These are phyloP conservation scores for Agonum fuliginosum DNA, from an alignment of 2,888 invertebrate genomes.

Conservation along the genomic window DNA sequence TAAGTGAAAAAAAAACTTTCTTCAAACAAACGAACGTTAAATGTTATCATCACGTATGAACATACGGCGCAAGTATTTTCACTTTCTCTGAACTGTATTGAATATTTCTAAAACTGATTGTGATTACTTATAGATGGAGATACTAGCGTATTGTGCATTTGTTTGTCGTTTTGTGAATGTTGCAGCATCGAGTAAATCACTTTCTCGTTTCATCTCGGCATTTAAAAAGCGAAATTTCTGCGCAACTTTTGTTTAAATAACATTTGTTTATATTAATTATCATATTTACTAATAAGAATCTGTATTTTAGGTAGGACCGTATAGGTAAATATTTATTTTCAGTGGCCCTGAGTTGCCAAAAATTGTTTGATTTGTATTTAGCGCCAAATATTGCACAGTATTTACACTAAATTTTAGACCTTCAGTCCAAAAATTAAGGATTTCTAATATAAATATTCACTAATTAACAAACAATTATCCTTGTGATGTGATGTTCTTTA, in stretches of 20 bases:
- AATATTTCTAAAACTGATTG: slow-evolving; percentile 10
- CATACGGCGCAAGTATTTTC: neutral
- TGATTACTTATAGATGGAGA: neutral
- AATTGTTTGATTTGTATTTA: neutral
- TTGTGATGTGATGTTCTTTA: neutral
- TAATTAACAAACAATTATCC: neutral
- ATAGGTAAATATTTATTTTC: neutral
- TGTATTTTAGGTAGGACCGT: neutral
- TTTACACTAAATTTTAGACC: neutral
- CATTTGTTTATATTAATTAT: slow-evolving; percentile 4
- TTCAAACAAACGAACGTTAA: slow-evolving; percentile 4
- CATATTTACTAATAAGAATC: neutral
- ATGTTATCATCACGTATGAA: slow-evolving; percentile 9
- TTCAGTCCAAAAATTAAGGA: neutral
- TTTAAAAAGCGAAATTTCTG: slow-evolving; percentile 24
- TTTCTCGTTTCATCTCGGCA: slow-evolving; percentile 1
- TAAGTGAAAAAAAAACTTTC: slow-evolving; percentile 25
- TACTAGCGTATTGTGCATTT: neutral
- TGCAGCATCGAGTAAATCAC: neutral
- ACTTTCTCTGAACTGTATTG: slow-evolving; percentile 33
- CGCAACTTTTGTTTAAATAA: slow-evolving; percentile 20
- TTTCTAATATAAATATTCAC: neutral
- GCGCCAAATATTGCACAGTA: neutral
- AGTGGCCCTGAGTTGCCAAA: neutral
- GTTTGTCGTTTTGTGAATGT: neutral